These are phyloP conservation scores for Rattus rattus DNA, from an alignment of 2,113 vertebrate species.

Conservation along the genomic window DNA sequence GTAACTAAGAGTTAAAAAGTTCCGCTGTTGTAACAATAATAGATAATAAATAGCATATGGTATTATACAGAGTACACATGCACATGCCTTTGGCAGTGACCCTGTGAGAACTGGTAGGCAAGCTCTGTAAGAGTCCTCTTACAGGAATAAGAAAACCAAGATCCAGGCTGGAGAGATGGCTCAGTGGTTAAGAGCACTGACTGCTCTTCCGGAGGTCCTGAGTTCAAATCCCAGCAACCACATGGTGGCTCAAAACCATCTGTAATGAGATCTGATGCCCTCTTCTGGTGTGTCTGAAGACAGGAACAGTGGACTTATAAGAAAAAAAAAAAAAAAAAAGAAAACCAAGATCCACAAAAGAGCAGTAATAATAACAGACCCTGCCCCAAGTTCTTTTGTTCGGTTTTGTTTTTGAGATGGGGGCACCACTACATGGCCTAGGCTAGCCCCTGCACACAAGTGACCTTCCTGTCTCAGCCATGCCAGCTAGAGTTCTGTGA, in stretches of 20 bases:
- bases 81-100: neutral
- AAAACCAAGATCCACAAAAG: neutral
- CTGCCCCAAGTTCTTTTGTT: neutral
- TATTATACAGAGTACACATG: neutral
- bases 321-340: too few relatives aligned
- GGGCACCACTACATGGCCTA: neutral
- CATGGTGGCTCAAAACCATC: too few relatives aligned
- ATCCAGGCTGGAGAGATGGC: too few relatives aligned
- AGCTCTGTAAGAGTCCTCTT: neutral
- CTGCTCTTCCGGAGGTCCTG: too few relatives aligned
- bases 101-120: neutral
- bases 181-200: too few relatives aligned
- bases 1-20: conserved; percentile 8
- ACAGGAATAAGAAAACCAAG: neutral
- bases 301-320: too few relatives aligned
- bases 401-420: neutral
- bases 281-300: too few relatives aligned
- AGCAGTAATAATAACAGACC: neutral
- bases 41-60: neutral
- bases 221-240: too few relatives aligned
- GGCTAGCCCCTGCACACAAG: neutral
- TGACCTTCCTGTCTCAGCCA: neutral
- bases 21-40: neutral
- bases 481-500: neutral
- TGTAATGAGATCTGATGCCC: too few relatives aligned